Base-by-base conservation (phyloP, 2,888 invertebrate genomes). In the Calameuta idolon region DNA sequence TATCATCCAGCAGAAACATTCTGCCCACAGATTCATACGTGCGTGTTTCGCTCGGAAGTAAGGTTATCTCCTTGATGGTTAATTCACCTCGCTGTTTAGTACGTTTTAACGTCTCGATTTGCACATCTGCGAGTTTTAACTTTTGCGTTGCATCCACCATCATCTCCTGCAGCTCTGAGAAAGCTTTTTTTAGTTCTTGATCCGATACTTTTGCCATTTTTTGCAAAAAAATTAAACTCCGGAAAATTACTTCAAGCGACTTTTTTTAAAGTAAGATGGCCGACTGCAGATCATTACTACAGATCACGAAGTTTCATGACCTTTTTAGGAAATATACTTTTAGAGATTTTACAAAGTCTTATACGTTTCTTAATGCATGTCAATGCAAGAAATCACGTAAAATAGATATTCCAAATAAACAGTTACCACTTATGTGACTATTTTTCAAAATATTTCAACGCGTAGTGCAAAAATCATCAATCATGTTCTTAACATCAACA, bases 21-120 rank as follows among this genome's bases (percentile, higher is more conserved):
- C 97, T 93, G 11, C 97, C 97, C 3, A 97, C 94, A 35, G 96
- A 94, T 92, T 97, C 96, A 88, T 96, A 97, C 1, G 95, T 95
- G 86, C 93, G 95, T 0, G 95, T 96, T 33, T 92, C 93, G 79
- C 93, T 90, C 76, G 95, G 94, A 80, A 97, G 92, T 15, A 93
- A 89, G 79, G 90, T 91, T 77, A 95, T 93, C 90, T 95, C 95
- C 84, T 92, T 93, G 77, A 82, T 94, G 69, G 97, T 97, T 76
- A 96, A 92, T 82, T 94, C 93, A 78, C 96, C 94, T 88, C 95
- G 95, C 82, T 95, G 94, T 85, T 95, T 94, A 76, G 93, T 93
- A 80, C 95, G 93, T 86, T 94, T 94, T 74, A 96, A 90, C 23
- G 94, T 93, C 73, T 95, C 95, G 82, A 97, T 95, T 92, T 97